Evolutionary conservation across 35 echinoderm and acorn worm species (phyloP).

Genomic region (Ophioderma brevispina): DNA sequence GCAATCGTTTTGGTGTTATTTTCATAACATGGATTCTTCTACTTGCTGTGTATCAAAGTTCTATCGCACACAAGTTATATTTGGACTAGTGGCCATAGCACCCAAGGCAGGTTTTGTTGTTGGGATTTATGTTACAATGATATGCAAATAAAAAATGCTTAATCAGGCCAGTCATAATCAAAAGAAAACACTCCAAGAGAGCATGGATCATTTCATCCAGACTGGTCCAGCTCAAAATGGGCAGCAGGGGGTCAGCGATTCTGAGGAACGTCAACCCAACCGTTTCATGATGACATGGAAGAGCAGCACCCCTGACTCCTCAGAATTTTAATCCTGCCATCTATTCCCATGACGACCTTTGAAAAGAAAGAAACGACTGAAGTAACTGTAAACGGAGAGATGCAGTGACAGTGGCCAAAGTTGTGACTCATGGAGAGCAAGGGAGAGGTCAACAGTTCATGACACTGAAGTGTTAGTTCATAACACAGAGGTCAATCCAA

Average conservation of each 20-base stretch:
- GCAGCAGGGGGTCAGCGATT: not conserved
- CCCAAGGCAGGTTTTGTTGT: not conserved
- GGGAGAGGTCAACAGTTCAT: not conserved
- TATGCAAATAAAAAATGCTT: not conserved
- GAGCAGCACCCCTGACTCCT: not conserved
- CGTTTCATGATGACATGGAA: not conserved
- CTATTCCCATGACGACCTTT: not conserved
- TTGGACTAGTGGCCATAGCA: not conserved
- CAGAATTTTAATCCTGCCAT: not conserved
- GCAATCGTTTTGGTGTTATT: not conserved
- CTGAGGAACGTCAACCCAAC: not conserved
- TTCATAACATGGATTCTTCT: constrained; percentile 1
- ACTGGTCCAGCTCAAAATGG: not conserved
- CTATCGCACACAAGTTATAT: not conserved
- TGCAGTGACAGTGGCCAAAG: not conserved
- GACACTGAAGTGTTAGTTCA: not conserved
- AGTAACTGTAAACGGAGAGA: not conserved
- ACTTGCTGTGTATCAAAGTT: not conserved
- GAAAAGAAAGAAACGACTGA: not conserved
- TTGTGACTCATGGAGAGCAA: not conserved
- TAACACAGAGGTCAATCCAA: too few relatives aligned
- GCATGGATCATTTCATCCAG: not conserved
- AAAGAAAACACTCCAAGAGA: not conserved
- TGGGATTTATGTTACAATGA: not conserved
- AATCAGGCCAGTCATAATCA: not conserved